Conservation (phyloP, 2,797 vertebrate species). For the Pogonophryne albipinna region DNA sequence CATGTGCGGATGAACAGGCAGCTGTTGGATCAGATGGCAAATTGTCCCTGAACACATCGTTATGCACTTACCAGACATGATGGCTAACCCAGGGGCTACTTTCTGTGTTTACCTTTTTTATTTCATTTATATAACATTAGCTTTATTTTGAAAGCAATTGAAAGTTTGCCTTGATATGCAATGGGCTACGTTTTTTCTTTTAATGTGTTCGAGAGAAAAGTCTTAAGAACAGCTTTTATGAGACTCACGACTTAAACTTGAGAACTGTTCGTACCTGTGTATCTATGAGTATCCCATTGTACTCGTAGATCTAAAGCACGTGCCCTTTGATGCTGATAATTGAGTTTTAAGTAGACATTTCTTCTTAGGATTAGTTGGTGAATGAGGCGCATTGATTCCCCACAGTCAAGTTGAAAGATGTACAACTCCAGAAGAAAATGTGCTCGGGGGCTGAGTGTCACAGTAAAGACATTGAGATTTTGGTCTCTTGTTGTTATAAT, state of each 20-base stretch:
- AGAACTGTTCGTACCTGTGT: too few relatives aligned
- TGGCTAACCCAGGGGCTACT: background rate
- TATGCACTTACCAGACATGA: background rate
- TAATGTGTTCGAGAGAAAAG: too few relatives aligned
- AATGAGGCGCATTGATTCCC: too few relatives aligned
- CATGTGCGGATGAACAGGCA: slow-evolving; percentile 1
- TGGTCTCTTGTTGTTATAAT: background rate
- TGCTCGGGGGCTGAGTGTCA: background rate
- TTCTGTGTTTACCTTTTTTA: background rate
- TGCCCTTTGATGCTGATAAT: too few relatives aligned
- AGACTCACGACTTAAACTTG: too few relatives aligned
- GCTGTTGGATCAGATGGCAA: background rate
- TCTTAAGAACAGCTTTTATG: too few relatives aligned
- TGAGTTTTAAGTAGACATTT: too few relatives aligned
- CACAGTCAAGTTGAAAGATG: background rate
- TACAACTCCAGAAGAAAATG: background rate
- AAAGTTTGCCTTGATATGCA: background rate
- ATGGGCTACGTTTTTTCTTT: too few relatives aligned
- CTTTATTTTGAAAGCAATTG: background rate
- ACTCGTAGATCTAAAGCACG: too few relatives aligned
- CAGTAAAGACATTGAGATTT: background rate
- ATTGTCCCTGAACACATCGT: background rate
- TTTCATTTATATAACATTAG: background rate
- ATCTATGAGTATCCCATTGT: too few relatives aligned
- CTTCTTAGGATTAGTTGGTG: too few relatives aligned